These are phyloP conservation scores for Caprella mutica DNA, from an alignment of 2,888 invertebrate species.

Conservation along the genomic window DNA sequence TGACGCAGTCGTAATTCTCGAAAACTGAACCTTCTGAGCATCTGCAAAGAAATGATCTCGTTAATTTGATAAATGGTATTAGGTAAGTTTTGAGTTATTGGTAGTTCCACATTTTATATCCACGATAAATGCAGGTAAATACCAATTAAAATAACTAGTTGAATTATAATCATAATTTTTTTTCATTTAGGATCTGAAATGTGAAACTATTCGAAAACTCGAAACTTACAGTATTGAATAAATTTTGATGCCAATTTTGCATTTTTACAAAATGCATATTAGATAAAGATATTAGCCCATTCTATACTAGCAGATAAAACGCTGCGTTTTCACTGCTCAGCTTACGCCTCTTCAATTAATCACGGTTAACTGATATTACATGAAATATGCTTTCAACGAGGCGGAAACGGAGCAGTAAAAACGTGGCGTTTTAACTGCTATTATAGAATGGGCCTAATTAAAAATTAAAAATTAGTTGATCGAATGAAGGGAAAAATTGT, in stretches of 20 bases:
- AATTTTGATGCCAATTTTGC: too few species aligned
- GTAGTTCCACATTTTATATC: conserved; percentile 29
- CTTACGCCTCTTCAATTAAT: too few species aligned
- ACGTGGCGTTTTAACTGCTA: too few species aligned
- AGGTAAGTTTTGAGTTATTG: conserved; percentile 37
- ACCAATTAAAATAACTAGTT: conserved; percentile 36
- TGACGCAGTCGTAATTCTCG: conserved; percentile 45
- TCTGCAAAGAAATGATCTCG: conserved; percentile 51
- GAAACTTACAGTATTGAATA: too few species aligned
- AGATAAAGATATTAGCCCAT: too few species aligned
- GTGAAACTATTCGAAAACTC: too few species aligned
- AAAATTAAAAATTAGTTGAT: background rate
- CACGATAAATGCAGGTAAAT: conserved; percentile 38
- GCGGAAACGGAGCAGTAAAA: too few species aligned
- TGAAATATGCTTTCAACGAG: background rate
- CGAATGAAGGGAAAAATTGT: background rate
- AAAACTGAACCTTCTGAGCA: conserved; percentile 60
- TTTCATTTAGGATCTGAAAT: background rate
- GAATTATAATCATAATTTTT: background rate
- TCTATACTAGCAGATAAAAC: too few species aligned
- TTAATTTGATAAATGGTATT: conserved; percentile 38
- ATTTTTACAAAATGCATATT: too few species aligned
- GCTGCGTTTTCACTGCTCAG: too few species aligned
- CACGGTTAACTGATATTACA: too few species aligned
- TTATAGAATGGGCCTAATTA: background rate